Evolutionary conservation across 2,888 invertebrate genomes (phyloP).

Genomic region (Epistrophella euchroma): DNA sequence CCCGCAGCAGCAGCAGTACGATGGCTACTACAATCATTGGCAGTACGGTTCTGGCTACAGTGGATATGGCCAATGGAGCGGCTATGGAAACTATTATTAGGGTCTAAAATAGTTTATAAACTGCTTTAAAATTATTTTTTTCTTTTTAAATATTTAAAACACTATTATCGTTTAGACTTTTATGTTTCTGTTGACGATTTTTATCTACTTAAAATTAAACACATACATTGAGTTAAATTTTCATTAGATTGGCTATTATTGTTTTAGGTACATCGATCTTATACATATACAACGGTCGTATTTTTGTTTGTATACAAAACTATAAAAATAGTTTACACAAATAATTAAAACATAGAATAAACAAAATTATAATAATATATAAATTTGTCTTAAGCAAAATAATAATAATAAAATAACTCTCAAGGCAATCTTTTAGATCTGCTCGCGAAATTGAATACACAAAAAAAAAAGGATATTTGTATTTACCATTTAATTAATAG

Average conservation of each 20-base stretch:
- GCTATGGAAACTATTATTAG: constrained; percentile 84
- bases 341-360: neutral
- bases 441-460: neutral
- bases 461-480: constrained; percentile 52
- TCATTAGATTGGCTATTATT: neutral
- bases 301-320: constrained; percentile 18
- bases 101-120: constrained; percentile 18
- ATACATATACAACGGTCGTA: neutral
- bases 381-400: constrained; percentile 6
- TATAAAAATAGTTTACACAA: neutral
- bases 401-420: neutral
- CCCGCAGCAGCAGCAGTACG: constrained; percentile 83
- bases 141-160: constrained; percentile 6
- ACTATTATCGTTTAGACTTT: constrained; percentile 21
- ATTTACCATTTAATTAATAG: constrained; percentile 62
- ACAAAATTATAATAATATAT: neutral
- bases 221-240: constrained; percentile 29
- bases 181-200: constrained; percentile 61
- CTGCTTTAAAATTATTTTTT: constrained; percentile 24
- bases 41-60: constrained; percentile 85
- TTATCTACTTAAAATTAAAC: constrained; percentile 61
- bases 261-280: neutral
- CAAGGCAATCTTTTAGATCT: constrained; percentile 11
- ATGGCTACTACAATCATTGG: constrained; percentile 87
- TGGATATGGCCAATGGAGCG: constrained; percentile 87